phyloP scores from a whole-genome alignment of 2,797 vertebrate genomes.

The Selene dorsalis region DNA sequence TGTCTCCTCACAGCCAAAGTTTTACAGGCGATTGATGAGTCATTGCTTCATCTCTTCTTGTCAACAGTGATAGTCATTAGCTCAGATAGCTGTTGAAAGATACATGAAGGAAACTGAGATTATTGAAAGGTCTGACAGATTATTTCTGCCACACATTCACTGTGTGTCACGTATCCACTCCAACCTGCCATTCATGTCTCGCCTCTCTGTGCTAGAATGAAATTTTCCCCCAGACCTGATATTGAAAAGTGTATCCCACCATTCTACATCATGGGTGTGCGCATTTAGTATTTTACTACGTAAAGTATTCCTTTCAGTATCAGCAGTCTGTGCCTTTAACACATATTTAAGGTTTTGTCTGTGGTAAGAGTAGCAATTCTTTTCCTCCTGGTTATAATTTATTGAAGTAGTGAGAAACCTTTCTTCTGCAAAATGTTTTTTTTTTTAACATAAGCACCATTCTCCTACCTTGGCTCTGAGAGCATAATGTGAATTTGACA shows the following conservation, averaged over 20 bases:
- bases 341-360: slow-evolving; percentile 14
- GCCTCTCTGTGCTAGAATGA: slow-evolving; percentile 29
- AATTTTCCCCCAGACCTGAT: slow-evolving; percentile 35
- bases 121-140: slow-evolving; percentile 68
- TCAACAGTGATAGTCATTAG: slow-evolving; percentile 53
- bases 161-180: slow-evolving; percentile 56
- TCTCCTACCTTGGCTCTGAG: neutral
- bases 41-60: slow-evolving; percentile 45
- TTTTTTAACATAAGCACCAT: slow-evolving; percentile 5
- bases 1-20: slow-evolving; percentile 22
- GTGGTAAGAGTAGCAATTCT: neutral
- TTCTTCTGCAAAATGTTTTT: neutral
- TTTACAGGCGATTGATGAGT: slow-evolving; percentile 45
- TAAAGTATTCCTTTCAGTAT: slow-evolving; percentile 38
- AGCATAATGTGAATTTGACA: slow-evolving; percentile 14
- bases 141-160: slow-evolving; percentile 60
- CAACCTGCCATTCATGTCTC: slow-evolving; percentile 52
- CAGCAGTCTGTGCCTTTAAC: slow-evolving; percentile 23
- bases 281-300: slow-evolving; percentile 8
- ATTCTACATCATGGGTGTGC: slow-evolving; percentile 15
- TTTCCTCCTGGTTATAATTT: slow-evolving; percentile 8
- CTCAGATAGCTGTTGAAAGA: slow-evolving; percentile 32
- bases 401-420: neutral
- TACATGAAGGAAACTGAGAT: slow-evolving; percentile 51
- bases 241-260: slow-evolving; percentile 33